Base-by-base conservation (phyloP, 2,797 vertebrate species). In the Sparidentex hasta region DNA sequence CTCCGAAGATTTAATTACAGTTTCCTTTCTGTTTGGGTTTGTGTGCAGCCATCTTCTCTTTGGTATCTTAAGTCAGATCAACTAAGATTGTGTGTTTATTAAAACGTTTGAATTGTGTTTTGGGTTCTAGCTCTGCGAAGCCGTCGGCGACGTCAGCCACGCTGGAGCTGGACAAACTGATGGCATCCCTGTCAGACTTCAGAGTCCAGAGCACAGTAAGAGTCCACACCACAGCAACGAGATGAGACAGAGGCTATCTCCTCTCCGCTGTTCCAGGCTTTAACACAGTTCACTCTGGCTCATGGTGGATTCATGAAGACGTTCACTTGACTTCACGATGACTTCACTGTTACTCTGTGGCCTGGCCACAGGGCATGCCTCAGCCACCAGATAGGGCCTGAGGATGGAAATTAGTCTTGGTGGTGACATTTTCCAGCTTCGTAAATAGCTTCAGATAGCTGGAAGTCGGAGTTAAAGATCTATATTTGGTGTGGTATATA, bases 131-230 rank as follows among this genome's bases (percentile, higher is more conserved):
- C 33, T 88, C 95, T 21, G 93, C 84, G 0, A 96, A 96, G 75
- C 94, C 95, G 4, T 96, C 96, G 0, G 97, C 97, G 20, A 97
- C 97, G 13, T 97, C 97, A 0, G 97, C 97, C 43, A 98, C 97
- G 20, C 87, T 96, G 88, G 97, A 98, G 89, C 80, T 98, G 90
- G 97, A 98, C 82, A 97, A 97, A 85, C 93, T 98, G 59, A 98
- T 98, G 97, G 97, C 97, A 0, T 98, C 97, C 0, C 95, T 98
- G 78, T 98, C 97, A 0, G 97, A 98, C 93, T 98, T 98, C 94
- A 96, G 96, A 50, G 96, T 98, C 68, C 97, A 97, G 91, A 97
- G 95, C 88, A 96, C 96, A 5, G 97, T 98, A 92, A 95, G 96
- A 84, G 38, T 69, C 55, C 54, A n/a, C 48, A 57, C 64, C 43